phyloP scores from a whole-genome alignment of 2,113 vertebrate genomes.

The Cariama cristata region DNA sequence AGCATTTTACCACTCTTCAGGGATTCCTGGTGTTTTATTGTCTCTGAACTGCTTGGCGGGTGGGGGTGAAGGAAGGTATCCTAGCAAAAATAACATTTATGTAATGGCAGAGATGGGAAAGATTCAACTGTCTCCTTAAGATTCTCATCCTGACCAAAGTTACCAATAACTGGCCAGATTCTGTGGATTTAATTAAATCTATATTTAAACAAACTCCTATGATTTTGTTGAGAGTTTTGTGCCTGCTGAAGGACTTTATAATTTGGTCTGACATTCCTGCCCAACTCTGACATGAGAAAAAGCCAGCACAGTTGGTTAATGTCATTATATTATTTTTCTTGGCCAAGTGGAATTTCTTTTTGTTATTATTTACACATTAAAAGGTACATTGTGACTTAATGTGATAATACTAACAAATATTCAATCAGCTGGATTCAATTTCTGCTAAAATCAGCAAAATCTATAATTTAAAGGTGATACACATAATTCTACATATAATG shows the following conservation, averaged over 20 bases:
- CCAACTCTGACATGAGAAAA: slow-evolving; percentile 5
- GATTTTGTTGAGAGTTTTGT: slow-evolving; percentile 37
- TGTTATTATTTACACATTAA: slow-evolving; percentile 18
- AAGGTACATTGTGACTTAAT: not conserved
- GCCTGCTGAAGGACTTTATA: slow-evolving; percentile 4
- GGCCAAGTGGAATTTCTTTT: not conserved
- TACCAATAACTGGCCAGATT: not conserved
- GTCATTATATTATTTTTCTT: not conserved
- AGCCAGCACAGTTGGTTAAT: not conserved
- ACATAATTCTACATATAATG: not conserved
- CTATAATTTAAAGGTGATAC: not conserved
- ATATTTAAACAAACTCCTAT: slow-evolving; percentile 13
- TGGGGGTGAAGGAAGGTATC: slow-evolving; percentile 57
- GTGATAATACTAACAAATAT: not conserved
- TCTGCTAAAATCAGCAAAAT: not conserved
- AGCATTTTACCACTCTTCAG: slow-evolving; percentile 83
- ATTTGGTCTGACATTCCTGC: not conserved
- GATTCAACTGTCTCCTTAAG: not conserved
- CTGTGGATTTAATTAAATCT: slow-evolving; percentile 47
- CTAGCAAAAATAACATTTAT: slow-evolving; percentile 76
- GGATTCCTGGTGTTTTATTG: slow-evolving; percentile 85
- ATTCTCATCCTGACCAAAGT: not conserved
- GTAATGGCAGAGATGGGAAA: slow-evolving; percentile 61
- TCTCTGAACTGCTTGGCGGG: slow-evolving; percentile 79
- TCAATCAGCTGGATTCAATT: not conserved